These are phyloP conservation scores for Congeria kusceri DNA, from an alignment of 2,888 invertebrate species.

Conservation along the genomic window DNA sequence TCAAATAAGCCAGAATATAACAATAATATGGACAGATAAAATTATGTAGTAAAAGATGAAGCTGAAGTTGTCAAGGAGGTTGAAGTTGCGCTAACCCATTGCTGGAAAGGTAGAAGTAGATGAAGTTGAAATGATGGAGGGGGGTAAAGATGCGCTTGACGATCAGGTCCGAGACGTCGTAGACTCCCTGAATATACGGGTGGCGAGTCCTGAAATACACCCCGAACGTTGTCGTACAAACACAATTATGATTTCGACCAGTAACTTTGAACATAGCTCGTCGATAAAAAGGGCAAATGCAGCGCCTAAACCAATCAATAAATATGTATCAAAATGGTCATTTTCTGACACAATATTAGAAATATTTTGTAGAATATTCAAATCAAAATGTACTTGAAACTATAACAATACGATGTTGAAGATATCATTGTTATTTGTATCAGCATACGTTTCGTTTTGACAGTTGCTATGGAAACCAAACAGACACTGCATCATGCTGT, in stretches of 20 bases:
- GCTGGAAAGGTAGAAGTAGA: constrained; percentile 57
- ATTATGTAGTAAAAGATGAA: too few relatives aligned
- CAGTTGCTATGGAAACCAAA: constrained; percentile 69
- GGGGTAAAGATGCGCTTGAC: constrained; percentile 63
- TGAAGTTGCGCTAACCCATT: constrained; percentile 55
- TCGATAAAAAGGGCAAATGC: too few relatives aligned
- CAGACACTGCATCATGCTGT: constrained; percentile 72
- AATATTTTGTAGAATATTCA: too few relatives aligned
- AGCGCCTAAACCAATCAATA: too few relatives aligned
- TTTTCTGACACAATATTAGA: too few relatives aligned
- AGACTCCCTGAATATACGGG: constrained; percentile 69
- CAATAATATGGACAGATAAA: too few relatives aligned
- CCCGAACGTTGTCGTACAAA: not conserved
- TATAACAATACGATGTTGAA: not conserved
- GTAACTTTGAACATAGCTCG: too few relatives aligned
- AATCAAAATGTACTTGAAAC: too few relatives aligned
- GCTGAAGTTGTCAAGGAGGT: too few relatives aligned
- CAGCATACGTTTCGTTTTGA: constrained; percentile 66
- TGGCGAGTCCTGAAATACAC: constrained; percentile 58
- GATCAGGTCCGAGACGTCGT: constrained; percentile 68
- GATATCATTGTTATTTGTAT: not conserved
- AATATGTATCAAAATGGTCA: too few relatives aligned
- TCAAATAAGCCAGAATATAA: too few relatives aligned
- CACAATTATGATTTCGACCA: too few relatives aligned
- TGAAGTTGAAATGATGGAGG: constrained; percentile 58